These are phyloP conservation scores for Shargacucullia verbasci DNA, from an alignment of 2,888 invertebrate species.

Conservation along the genomic window DNA sequence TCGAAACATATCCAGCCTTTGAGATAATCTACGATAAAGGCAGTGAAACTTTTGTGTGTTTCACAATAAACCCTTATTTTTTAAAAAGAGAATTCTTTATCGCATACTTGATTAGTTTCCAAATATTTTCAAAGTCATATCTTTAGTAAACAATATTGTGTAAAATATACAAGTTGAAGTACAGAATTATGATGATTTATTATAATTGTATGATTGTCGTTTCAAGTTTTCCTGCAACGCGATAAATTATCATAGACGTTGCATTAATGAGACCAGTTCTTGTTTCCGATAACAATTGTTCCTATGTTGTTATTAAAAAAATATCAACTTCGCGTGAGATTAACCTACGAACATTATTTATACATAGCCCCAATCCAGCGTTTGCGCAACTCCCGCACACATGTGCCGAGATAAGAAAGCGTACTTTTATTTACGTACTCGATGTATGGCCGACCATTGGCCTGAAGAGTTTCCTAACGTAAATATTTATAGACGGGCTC, in stretches of 20 bases:
- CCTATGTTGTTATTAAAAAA: slow-evolving; percentile 23
- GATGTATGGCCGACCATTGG: slow-evolving; percentile 83
- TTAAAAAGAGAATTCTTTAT: neutral
- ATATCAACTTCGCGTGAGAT: slow-evolving; percentile 27
- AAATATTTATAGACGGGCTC: slow-evolving; percentile 86
- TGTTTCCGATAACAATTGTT: slow-evolving; percentile 33
- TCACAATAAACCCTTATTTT: too few relatives aligned
- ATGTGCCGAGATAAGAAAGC: slow-evolving; percentile 86
- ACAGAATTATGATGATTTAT: slow-evolving; percentile 42
- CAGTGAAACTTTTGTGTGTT: too few relatives aligned
- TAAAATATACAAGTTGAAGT: slow-evolving; percentile 32
- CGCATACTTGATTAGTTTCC: neutral
- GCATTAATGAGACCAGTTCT: slow-evolving; percentile 22
- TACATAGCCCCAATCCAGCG: slow-evolving; percentile 63
- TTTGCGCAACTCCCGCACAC: slow-evolving; percentile 82
- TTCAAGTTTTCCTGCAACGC: slow-evolving; percentile 10
- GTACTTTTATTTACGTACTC: slow-evolving; percentile 82
- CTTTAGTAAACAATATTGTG: slow-evolving; percentile 28
- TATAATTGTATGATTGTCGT: slow-evolving; percentile 40
- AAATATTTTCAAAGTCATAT: slow-evolving; percentile 22
- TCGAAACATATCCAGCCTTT: neutral
- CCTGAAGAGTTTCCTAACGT: slow-evolving; percentile 86
- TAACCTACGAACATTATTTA: slow-evolving; percentile 54
- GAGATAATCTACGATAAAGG: too few relatives aligned
- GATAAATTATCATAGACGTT: slow-evolving; percentile 32